Percentiles rank a stretch among this genome's conserved stretches.
Evolutionary conservation across 2,113 vertebrate species (phyloP).

Genomic region (Melanerpes formicivorus): DNA sequence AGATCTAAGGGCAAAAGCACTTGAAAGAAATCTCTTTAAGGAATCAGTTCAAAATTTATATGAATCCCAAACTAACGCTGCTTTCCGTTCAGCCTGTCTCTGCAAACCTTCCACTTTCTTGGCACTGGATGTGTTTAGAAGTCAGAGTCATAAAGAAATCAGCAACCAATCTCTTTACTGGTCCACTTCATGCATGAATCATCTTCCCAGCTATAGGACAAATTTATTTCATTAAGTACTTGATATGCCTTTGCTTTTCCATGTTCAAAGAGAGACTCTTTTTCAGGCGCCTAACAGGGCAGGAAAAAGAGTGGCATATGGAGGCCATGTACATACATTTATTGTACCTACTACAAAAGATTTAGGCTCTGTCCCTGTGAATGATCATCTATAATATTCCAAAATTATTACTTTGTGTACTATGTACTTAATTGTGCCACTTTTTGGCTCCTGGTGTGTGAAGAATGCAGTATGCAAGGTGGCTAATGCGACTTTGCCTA

Average conservation of each 20-base stretch:
- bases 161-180: neutral
- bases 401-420: neutral
- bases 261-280: neutral
- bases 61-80: neutral
- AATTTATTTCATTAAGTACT: neutral
- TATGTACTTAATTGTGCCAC: neutral
- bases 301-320: rapidly evolving
- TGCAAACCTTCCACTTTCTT: neutral
- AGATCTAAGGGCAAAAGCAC: neutral
- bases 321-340: neutral
- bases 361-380: neutral
- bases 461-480: neutral
- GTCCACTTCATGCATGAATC: neutral
- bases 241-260: neutral
- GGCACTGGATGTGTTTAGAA: neutral
- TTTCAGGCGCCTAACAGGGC: neutral
- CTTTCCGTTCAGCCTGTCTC: neutral
- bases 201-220: neutral
- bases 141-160: neutral
- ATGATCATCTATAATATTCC: neutral
- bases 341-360: neutral
- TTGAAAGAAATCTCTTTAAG: neutral
- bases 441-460: neutral
- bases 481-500: neutral
- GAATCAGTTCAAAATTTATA: neutral